Conservation (phyloP, 2,113 vertebrate species). For the Prunella fulvescens region DNA sequence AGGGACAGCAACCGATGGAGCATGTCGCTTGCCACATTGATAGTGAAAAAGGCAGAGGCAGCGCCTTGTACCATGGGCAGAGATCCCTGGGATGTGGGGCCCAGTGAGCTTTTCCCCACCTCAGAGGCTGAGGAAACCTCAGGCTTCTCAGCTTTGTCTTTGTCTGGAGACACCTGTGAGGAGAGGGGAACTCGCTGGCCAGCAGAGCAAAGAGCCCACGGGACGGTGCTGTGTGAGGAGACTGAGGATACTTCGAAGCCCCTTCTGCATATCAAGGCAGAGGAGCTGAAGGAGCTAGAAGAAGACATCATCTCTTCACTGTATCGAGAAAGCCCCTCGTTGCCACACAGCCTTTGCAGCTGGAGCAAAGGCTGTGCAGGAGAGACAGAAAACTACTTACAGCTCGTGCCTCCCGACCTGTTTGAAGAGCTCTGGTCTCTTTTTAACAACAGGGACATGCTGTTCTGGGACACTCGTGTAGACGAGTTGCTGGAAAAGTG, state of each 20-base stretch:
- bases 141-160: background rate
- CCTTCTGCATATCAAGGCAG: background rate
- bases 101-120: background rate
- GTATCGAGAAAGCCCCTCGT: background rate
- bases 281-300: background rate
- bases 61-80: fast-evolving
- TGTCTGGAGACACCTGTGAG: too few relatives aligned
- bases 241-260: background rate
- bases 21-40: background rate
- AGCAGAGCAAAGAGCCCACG: background rate
- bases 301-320: background rate
- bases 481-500: background rate
- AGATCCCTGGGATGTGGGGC: fast-evolving
- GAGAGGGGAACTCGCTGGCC: background rate
- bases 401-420: background rate
- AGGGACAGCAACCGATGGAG: background rate
- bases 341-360: background rate
- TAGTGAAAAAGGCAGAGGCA: too few relatives aligned
- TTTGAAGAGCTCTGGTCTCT: background rate
- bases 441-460: background rate
- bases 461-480: background rate
- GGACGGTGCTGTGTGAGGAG: fast-evolving
- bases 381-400: background rate
- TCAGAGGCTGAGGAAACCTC: background rate
- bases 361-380: background rate